phyloP scores from a whole-genome alignment of 2,113 vertebrate genomes.

The Cyanoliseus patagonus region DNA sequence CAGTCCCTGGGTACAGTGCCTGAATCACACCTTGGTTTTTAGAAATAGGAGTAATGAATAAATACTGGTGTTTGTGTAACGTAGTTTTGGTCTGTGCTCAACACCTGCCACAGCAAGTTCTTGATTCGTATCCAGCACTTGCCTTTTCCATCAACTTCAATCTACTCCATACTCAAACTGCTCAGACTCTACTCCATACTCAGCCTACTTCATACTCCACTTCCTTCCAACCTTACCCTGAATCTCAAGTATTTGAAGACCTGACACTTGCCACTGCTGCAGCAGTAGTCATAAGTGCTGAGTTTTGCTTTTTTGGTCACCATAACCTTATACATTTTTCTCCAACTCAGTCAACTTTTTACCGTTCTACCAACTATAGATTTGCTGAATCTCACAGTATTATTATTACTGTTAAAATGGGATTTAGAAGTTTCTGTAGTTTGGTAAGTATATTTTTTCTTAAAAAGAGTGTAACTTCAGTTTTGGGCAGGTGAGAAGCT shows the following conservation, averaged over 20 bases:
- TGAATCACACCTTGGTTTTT: not conserved
- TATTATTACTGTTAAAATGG: not conserved
- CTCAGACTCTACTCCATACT: too few species aligned
- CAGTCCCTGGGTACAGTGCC: not conserved
- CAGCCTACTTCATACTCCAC: not conserved
- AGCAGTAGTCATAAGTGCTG: rapidly evolving
- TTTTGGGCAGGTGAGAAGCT: not conserved
- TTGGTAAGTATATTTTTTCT: not conserved
- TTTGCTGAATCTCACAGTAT: not conserved
- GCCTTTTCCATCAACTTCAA: not conserved
- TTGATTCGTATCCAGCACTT: not conserved
- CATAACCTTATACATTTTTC: not conserved
- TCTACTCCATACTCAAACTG: not conserved
- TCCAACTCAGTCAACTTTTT: not conserved
- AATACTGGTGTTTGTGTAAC: not conserved
- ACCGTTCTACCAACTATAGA: not conserved
- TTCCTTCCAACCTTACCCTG: not conserved
- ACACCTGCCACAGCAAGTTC: not conserved
- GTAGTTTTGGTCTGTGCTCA: not conserved
- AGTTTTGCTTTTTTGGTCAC: not conserved
- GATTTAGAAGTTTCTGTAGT: not conserved
- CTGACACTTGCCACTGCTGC: not conserved
- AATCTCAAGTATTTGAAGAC: not conserved
- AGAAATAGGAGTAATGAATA: not conserved
- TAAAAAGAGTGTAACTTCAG: not conserved